Evolutionary conservation across 30 jellyfish, hydroid and myxozoan species (phyloP).

Genomic region (Cassiopea xamachana): DNA sequence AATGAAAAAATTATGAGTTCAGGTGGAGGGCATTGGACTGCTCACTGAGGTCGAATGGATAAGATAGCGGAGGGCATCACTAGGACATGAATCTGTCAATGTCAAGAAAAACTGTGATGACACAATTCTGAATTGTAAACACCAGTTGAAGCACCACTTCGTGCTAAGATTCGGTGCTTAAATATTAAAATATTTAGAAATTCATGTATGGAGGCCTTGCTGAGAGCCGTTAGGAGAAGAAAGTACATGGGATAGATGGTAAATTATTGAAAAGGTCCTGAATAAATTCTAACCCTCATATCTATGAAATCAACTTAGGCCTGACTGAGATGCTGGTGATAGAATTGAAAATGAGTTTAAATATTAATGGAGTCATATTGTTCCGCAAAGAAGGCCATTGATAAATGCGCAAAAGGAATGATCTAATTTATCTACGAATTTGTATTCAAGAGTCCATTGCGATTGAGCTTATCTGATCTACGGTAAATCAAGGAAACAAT

Average conservation of each 20-base stretch:
- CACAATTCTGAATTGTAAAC: not conserved
- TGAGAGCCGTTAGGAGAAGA: conserved; percentile 1
- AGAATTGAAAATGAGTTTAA: not conserved
- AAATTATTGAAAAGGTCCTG: conserved; percentile 20
- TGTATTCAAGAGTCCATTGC: not conserved
- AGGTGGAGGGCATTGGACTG: too few relatives aligned
- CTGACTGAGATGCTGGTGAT: conserved; percentile 7
- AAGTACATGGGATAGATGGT: not conserved
- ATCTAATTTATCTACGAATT: not conserved
- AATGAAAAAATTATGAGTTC: too few relatives aligned
- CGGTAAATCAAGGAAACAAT: not conserved
- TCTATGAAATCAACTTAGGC: not conserved
- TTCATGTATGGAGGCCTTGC: conserved; percentile 9
- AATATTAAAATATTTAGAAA: not conserved
- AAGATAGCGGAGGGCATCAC: not conserved
- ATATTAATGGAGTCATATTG: not conserved
- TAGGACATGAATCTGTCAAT: not conserved
- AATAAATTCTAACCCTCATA: not conserved
- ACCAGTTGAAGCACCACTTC: not conserved
- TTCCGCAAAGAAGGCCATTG: not conserved
- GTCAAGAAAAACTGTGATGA: not conserved
- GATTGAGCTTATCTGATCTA: not conserved
- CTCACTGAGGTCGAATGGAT: not conserved
- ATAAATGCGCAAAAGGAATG: conserved; percentile 5
- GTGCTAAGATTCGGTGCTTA: not conserved